Evolutionary conservation across 1,140 invertebrate genomes (phyloP).

Genomic region (Coenobita brevimanus): DNA sequence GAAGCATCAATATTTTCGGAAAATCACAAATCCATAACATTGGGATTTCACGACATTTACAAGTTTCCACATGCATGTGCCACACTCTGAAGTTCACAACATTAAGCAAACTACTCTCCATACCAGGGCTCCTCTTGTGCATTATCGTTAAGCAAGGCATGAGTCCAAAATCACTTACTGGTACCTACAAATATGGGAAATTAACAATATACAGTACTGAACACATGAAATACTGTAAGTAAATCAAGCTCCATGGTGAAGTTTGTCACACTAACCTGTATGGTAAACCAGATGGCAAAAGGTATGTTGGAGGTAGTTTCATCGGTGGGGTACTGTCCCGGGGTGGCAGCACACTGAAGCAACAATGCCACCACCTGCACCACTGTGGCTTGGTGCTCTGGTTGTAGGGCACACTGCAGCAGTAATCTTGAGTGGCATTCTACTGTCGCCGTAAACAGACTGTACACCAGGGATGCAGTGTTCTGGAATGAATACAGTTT

Average conservation of each 20-base stretch:
- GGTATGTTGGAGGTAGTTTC: slow-evolving; percentile 68
- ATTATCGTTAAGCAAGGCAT: no score
- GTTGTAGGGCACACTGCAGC: slow-evolving; percentile 62
- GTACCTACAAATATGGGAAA: neutral
- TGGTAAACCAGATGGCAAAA: slow-evolving; percentile 68
- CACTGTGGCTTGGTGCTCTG: slow-evolving; percentile 57
- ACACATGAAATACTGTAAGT: no score
- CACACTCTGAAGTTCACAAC: no score
- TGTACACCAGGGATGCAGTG: slow-evolving; percentile 66
- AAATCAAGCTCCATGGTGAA: no score
- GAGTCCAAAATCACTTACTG: no score
- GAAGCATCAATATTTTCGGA: no score
- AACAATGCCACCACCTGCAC: slow-evolving; percentile 66
- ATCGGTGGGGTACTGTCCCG: slow-evolving; percentile 68
- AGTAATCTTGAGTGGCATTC: slow-evolving; percentile 66
- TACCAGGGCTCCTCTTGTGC: no score
- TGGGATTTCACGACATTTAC: no score
- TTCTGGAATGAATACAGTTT: slow-evolving; percentile 38
- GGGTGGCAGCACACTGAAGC: slow-evolving; percentile 68
- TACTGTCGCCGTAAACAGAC: slow-evolving; percentile 65
- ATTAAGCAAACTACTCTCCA: no score
- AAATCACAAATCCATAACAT: no score
- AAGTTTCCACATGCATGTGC: no score
- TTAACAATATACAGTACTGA: no score
- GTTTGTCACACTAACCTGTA: slow-evolving; percentile 68